Percentiles rank a stretch among this genome's conserved stretches.
These are phyloP conservation scores for Labroides dimidiatus DNA, from an alignment of 2,797 vertebrate genomes.

Conservation along the genomic window DNA sequence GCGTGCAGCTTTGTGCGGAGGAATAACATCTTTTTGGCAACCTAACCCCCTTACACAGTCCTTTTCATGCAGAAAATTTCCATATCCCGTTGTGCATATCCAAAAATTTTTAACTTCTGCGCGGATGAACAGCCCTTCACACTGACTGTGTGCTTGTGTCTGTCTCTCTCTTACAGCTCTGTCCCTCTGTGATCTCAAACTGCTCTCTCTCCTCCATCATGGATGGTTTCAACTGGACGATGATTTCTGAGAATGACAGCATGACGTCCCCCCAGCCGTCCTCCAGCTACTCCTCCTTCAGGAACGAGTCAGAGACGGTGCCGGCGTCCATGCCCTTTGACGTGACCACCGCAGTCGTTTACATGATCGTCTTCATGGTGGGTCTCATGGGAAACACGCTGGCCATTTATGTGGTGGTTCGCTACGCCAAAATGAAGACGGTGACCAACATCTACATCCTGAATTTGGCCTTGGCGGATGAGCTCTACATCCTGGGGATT, in stretches of 20 bases:
- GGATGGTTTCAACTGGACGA: slow-evolving; percentile 49
- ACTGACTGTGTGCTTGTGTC: no score
- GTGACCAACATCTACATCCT: slow-evolving; percentile 97
- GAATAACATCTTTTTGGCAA: no score
- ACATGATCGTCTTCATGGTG: slow-evolving; percentile 87
- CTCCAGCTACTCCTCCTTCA: neutral
- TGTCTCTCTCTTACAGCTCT: slow-evolving; percentile 11
- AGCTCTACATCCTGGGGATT: slow-evolving; percentile 93
- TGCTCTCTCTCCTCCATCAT: slow-evolving; percentile 50
- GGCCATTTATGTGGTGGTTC: slow-evolving; percentile 92
- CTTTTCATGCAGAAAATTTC: no score
- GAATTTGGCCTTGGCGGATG: slow-evolving; percentile 93
- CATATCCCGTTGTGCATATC: no score
- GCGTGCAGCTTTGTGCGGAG: no score
- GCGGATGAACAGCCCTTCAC: no score
- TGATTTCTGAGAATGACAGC: slow-evolving; percentile 25
- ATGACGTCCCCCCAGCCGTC: neutral
- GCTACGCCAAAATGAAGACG: slow-evolving; percentile 94
- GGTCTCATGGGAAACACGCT: slow-evolving; percentile 92
- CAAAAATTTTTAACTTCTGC: no score
- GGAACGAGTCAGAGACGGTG: slow-evolving; percentile 2
- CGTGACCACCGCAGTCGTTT: slow-evolving; percentile 86
- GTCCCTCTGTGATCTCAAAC: slow-evolving; percentile 1
- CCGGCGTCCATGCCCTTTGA: slow-evolving; percentile 39
- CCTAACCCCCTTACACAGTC: no score